Evolutionary conservation across 2,113 vertebrate species (phyloP).

Genomic region (Amphilophus citrinellus): DNA sequence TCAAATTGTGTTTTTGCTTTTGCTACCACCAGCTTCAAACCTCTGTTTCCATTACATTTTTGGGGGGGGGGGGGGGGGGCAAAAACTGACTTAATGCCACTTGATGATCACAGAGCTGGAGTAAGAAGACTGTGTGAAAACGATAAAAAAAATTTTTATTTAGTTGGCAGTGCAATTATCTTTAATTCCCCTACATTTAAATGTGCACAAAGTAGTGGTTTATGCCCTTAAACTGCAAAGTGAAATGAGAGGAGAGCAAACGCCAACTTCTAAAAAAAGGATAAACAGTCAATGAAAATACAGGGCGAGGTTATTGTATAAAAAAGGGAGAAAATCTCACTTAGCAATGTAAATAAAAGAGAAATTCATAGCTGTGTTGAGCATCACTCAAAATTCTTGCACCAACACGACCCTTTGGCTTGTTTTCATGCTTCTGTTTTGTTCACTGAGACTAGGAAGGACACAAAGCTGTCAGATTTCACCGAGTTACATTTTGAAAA

Average conservation of each 20-base stretch:
- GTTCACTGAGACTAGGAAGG: not conserved
- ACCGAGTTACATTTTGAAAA: conserved; percentile 8
- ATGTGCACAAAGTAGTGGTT: not conserved
- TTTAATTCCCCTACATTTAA: not conserved
- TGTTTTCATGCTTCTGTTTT: conserved; percentile 7
- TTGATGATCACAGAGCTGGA: not conserved
- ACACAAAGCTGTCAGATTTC: conserved; percentile 11
- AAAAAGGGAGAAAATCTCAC: not conserved
- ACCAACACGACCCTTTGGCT: conserved; percentile 13
- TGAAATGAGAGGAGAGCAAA: not conserved
- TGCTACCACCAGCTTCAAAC: not conserved
- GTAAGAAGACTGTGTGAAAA: not conserved
- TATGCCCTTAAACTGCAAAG: not conserved
- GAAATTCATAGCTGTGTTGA: not conserved
- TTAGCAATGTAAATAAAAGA: not conserved
- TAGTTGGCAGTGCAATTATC: not conserved
- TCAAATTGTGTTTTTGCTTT: conserved; percentile 2
- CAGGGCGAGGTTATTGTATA: not conserved
- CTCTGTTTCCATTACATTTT: not conserved
- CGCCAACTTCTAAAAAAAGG: not conserved
- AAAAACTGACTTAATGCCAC: not conserved
- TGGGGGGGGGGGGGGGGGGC: not conserved
- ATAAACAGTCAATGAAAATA: not conserved
- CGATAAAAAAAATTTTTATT: not conserved
- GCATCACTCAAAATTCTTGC: not conserved